Base-by-base conservation (phyloP, 2,797 vertebrate species). In the Chelmon rostratus region DNA sequence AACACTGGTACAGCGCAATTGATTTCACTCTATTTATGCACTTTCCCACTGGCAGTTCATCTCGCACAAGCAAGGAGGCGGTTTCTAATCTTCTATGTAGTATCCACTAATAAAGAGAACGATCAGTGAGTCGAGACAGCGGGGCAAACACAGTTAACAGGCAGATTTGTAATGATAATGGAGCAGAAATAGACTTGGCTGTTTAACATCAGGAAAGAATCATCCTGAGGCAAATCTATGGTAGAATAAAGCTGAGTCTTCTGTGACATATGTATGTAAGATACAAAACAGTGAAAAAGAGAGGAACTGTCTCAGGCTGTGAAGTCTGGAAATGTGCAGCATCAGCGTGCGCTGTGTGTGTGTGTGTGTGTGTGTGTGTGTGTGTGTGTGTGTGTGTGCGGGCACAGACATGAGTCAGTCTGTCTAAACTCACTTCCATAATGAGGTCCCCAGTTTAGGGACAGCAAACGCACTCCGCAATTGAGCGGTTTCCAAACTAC, bases 11-110 rank as follows among this genome's bases (percentile, higher is more conserved):
- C 93, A 92, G 91, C 87, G 90, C 94, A 94, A 96, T 96, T 96
- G 95, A 96, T 96, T 95, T 94, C 88, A 92, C 93, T 92, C 92
- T 93, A 93, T 95, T 96, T 95, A 96, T 95, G 93, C 93, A 90
- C 93, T 93, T 93, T 95, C 94, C 92, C 88, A 93, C 89, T 94
- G 94, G 93, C 92, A 91, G 87, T 92, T 86, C 37, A 86, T 94
- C 91, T 93, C 86, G 49, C 76, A 44, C 86, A 76, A 89, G 90
- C 84, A 88, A 86, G 91, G 80, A 92, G 93, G 93, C 76, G 83
- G 90, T 91, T 94, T 93, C 92, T 95, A 96, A 95, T 96, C 93
- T 95, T 95, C 92, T 85, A 87, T 85, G 83, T 93, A 89, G 91
- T 92, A 94, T 92, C 91, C 91, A 88, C 95, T 95, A 95, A 96